These are phyloP conservation scores for Peromyscus aztecus DNA, from an alignment of 2,797 vertebrate species.

Conservation along the genomic window DNA sequence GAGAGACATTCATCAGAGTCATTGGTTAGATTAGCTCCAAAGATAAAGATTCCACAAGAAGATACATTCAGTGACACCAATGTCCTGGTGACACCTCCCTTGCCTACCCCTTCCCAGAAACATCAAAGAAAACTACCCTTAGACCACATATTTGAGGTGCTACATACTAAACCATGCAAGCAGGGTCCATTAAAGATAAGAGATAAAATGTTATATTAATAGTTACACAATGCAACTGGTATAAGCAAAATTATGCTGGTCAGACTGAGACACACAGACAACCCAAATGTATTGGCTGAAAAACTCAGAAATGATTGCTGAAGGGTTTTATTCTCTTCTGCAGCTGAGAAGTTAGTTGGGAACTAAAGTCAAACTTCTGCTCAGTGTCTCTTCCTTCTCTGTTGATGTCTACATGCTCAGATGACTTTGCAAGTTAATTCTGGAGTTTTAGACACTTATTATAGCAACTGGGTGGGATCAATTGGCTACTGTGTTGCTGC, in stretches of 20 bases:
- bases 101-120: background rate
- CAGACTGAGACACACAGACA: background rate
- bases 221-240: background rate
- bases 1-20: background rate
- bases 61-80: background rate
- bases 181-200: background rate
- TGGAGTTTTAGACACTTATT: background rate
- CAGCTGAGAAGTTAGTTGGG: background rate
- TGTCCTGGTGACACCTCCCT: background rate
- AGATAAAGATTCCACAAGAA: background rate
- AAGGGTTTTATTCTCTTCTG: background rate
- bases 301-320: background rate
- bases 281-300: background rate
- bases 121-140: background rate
- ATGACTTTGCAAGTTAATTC: background rate
- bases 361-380: background rate
- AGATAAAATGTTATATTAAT: background rate
- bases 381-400: background rate
- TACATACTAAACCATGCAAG: background rate
- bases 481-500: background rate
- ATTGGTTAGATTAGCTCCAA: background rate
- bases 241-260: background rate
- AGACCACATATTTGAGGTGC: background rate
- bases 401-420: background rate
- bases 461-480: background rate